phyloP scores from a whole-genome alignment of 2,113 vertebrate genomes.

The Urocynchramus pylzowi region DNA sequence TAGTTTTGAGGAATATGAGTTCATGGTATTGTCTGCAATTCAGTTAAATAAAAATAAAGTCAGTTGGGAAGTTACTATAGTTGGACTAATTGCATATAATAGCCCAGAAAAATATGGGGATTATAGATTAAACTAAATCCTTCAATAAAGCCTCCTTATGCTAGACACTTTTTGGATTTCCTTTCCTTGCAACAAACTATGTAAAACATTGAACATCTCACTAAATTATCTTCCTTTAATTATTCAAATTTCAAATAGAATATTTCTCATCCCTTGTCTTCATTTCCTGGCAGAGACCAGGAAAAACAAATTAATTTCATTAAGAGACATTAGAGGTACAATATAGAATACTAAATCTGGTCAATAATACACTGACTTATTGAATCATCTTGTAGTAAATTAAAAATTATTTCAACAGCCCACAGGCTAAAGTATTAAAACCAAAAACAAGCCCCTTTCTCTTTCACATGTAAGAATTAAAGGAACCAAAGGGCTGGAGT shows the following conservation, averaged over 20 bases:
- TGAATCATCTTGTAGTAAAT: conserved; percentile 20
- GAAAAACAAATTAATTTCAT: conserved; percentile 46
- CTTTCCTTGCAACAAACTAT: not conserved
- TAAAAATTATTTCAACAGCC: conserved; percentile 9
- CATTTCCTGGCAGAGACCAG: conserved; percentile 32
- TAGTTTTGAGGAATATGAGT: not conserved
- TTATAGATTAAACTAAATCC: not conserved
- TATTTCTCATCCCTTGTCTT: conserved; percentile 23
- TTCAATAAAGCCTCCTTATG: not conserved
- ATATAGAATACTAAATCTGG: conserved; percentile 7
- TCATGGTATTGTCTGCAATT: not conserved
- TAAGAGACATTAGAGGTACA: not conserved
- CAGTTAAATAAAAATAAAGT: not conserved
- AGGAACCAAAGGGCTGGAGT: not conserved
- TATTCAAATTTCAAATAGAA: conserved; percentile 17
- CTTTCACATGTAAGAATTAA: not conserved
- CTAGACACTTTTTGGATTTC: not conserved
- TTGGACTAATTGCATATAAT: not conserved
- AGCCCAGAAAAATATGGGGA: not conserved
- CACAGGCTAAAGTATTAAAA: not conserved
- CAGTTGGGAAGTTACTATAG: not conserved
- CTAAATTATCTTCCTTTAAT: conserved; percentile 13
- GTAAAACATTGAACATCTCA: not conserved
- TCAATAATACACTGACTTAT: conserved; percentile 9
- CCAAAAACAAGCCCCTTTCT: not conserved